These are phyloP conservation scores for Hyposmocoma kahamanoa DNA, from an alignment of 1,140 invertebrate genomes.

Conservation along the genomic window DNA sequence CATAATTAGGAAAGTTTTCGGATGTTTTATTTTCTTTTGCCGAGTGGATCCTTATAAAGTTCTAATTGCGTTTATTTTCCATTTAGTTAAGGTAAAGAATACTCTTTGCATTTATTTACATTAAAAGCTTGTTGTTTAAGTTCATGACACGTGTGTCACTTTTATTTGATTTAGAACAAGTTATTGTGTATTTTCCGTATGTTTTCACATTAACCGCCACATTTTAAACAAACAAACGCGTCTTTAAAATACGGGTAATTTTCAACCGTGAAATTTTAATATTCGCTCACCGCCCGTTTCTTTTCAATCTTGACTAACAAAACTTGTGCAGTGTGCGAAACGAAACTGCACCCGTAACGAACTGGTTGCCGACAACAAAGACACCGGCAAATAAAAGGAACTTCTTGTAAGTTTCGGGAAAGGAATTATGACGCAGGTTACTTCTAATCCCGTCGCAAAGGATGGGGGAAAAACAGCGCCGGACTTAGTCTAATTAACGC, in stretches of 20 bases:
- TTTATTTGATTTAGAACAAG: too few relatives aligned
- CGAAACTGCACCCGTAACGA: slow-evolving; percentile 12
- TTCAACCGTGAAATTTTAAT: slow-evolving; percentile 29
- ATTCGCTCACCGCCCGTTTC: slow-evolving; percentile 26
- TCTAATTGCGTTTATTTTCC: too few relatives aligned
- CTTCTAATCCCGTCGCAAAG: slow-evolving; percentile 10
- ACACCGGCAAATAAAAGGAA: slow-evolving; percentile 26
- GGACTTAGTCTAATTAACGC: too few relatives aligned
- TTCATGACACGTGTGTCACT: too few relatives aligned
- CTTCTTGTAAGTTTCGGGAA: slow-evolving; percentile 16
- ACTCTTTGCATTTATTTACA: too few relatives aligned
- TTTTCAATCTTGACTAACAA: slow-evolving; percentile 30
- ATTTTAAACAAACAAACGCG: too few relatives aligned
- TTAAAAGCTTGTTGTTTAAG: too few relatives aligned
- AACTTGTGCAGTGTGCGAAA: slow-evolving; percentile 29
- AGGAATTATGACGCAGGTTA: slow-evolving; percentile 25
- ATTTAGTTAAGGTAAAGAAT: too few relatives aligned
- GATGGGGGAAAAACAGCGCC: slow-evolving; percentile 10
- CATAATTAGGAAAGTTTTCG: slow-evolving; percentile 3
- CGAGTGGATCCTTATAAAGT: too few relatives aligned
- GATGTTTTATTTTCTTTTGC: slow-evolving; percentile 1
- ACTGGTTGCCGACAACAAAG: slow-evolving; percentile 22
- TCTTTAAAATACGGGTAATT: too few relatives aligned
- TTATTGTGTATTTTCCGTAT: too few relatives aligned
- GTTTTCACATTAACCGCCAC: too few relatives aligned